Base-by-base conservation (phyloP, 2,888 invertebrate species). In the Orthonychiurus folsomi region DNA sequence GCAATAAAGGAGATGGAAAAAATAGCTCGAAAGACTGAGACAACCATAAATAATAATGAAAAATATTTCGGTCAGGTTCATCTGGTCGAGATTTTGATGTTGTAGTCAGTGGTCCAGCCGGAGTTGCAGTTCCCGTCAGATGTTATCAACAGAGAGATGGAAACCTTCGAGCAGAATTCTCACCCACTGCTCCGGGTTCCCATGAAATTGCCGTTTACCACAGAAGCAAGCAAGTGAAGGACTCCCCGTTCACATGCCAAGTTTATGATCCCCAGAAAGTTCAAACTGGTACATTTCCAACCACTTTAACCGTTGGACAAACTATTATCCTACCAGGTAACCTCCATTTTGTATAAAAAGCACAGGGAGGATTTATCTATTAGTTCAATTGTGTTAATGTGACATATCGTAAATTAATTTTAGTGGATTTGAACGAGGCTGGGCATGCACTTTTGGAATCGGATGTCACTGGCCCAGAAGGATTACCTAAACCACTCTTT, bases 71-170 rank as follows among this genome's bases (percentile, higher is more conserved):
- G n/a, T n/a, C n/a, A n/a, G 69, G 72, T 27, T 72, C 69, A 56
- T 86, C 89, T 1, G 76, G 76, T 26, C 74, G 92, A 62, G 92
- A 93, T 76, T 93, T 93, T 75, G 93, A 93, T 77, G 93, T 93
- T 0, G 88, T 93, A 0, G 88, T 90, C 1, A 88, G 89, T 0
- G 89, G 89, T 0, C 88, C 88, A 0, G 84, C 88, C 0, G 82
- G 86, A 67, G 73, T 73, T 15, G 89, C 90, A 0, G 81, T 94
- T 52, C 91, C 93, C 0, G 92, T 96, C 1, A 78, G 93, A 63
- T 95, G 97, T 76, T 94, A 94, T 77, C 93, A 93, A 76, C 96
- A 96, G 66, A 91, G 95, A 75, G 93, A 95, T 66, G 96, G 96
- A 1, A 87, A 93, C 74, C 81, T 95, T 62, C 86, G 93, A 76